phyloP scores from a whole-genome alignment of 2,113 vertebrate species.

The Uria aalge region DNA sequence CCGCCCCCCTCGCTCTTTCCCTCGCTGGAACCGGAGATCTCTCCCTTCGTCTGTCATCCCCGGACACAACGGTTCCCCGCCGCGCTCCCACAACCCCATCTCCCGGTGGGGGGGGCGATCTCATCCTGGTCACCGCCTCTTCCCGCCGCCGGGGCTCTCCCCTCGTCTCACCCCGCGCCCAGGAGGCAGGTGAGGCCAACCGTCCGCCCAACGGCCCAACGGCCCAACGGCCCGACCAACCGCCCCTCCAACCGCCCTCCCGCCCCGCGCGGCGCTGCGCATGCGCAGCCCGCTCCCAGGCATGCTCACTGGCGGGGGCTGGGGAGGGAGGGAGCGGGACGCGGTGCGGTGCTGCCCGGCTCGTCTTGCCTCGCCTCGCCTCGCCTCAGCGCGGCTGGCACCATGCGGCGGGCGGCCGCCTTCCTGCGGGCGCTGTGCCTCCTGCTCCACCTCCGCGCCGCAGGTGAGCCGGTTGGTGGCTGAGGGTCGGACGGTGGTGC shows the following conservation, averaged over 20 bases:
- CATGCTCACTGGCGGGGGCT: conserved; percentile 45
- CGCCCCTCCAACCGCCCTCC: not conserved
- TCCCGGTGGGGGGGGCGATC: not conserved
- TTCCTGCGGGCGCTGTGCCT: conserved; percentile 62
- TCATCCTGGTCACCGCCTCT: rapidly evolving
- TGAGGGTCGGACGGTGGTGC: not conserved
- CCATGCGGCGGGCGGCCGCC: conserved; percentile 61
- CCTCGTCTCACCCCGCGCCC: not conserved
- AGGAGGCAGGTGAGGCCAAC: not conserved
- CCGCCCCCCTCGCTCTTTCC: not conserved
- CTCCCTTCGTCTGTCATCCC: not conserved
- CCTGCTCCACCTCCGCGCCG: conserved; percentile 67
- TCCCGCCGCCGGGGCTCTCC: rapidly evolving
- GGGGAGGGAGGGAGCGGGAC: not conserved
- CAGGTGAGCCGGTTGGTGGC: conserved; percentile 70
- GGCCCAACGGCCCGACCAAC: not conserved
- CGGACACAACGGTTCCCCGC: not conserved
- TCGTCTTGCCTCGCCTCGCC: not conserved
- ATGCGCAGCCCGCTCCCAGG: conserved; percentile 29
- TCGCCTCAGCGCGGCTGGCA: not conserved
- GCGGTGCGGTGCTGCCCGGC: not conserved
- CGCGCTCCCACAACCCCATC: not conserved
- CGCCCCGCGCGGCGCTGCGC: not conserved
- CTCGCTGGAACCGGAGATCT: not conserved
- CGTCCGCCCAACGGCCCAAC: not conserved